Percentiles rank a stretch among this genome's conserved stretches.
phyloP scores from a whole-genome alignment of 2,888 invertebrate species.

The Caradrina kadenii region DNA sequence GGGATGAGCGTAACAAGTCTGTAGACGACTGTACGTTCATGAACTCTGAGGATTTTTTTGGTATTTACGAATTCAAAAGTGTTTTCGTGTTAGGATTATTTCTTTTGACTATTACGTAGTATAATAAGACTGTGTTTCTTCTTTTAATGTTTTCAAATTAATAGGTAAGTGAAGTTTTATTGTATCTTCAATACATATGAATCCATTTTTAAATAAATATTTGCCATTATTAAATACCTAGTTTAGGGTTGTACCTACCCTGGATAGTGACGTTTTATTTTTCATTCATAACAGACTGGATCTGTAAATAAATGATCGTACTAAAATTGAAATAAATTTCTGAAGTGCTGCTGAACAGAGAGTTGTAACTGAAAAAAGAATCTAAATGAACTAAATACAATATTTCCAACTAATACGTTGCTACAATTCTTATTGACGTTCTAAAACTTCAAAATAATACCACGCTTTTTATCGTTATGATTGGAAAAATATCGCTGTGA shows the following conservation, averaged over 20 bases:
- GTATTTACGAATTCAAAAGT: slow-evolving; percentile 10
- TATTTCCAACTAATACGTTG: slow-evolving; percentile 25
- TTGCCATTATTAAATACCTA: not conserved
- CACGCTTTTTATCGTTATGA: slow-evolving; percentile 23
- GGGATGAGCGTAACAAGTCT: slow-evolving; percentile 47
- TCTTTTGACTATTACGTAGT: too few species aligned
- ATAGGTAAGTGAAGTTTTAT: too few species aligned
- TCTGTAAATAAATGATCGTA: slow-evolving; percentile 3
- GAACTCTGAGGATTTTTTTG: slow-evolving; percentile 6
- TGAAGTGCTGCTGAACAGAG: slow-evolving; percentile 15
- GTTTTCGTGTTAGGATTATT: not conserved
- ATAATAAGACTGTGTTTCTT: too few species aligned
- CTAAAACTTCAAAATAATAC: slow-evolving; percentile 8
- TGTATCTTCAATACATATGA: too few species aligned
- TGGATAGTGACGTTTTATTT: slow-evolving; percentile 1
- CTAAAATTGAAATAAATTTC: slow-evolving; percentile 18
- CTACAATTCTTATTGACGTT: slow-evolving; percentile 5
- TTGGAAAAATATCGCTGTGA: slow-evolving; percentile 8
- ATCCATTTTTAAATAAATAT: too few species aligned
- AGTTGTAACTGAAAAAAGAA: slow-evolving; percentile 21
- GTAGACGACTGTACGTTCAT: slow-evolving; percentile 26
- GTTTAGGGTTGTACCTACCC: too few species aligned
- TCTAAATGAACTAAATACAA: slow-evolving; percentile 28
- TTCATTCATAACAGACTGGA: not conserved
- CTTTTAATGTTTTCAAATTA: too few species aligned